Conservation (phyloP, 2,113 vertebrate species). For the Proterorhinus semilunaris region DNA sequence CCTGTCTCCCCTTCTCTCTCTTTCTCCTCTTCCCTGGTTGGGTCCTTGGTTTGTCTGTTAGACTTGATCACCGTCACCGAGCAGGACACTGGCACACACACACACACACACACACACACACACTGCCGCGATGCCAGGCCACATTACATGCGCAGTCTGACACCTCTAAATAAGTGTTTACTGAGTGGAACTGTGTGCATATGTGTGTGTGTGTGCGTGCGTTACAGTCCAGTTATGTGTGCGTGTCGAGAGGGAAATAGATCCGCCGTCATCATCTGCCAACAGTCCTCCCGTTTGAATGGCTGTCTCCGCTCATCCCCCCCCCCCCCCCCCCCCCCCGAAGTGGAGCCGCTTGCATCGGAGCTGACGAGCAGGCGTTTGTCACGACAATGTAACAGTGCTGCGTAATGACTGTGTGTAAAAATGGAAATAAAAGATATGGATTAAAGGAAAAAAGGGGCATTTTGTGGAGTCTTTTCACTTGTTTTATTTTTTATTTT, state of each 20-base stretch:
- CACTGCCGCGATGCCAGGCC: slow-evolving; percentile 59
- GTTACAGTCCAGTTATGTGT: not conserved
- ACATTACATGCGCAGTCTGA: slow-evolving; percentile 69
- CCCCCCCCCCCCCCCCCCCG: slow-evolving; percentile 25
- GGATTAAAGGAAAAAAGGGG: slow-evolving; percentile 37
- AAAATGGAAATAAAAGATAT: slow-evolving; percentile 41
- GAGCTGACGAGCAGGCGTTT: slow-evolving; percentile 38
- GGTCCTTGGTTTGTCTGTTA: slow-evolving; percentile 66
- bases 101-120: not conserved
- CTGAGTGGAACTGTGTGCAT: slow-evolving; percentile 35
- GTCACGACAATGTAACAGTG: slow-evolving; percentile 16
- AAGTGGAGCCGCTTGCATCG: slow-evolving; percentile 40
- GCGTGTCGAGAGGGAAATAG: slow-evolving; percentile 27
- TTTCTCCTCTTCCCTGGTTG: slow-evolving; percentile 34
- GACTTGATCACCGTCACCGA: slow-evolving; percentile 72
- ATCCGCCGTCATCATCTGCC: slow-evolving; percentile 50
- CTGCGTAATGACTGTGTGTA: slow-evolving; percentile 43
- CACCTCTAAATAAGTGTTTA: slow-evolving; percentile 74
- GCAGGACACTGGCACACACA: slow-evolving; percentile 54
- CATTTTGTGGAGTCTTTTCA: slow-evolving; percentile 33
- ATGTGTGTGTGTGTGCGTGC: slow-evolving; percentile 23
- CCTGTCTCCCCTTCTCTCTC: slow-evolving; percentile 31
- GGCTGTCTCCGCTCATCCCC: slow-evolving; percentile 44
- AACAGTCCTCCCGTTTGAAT: slow-evolving; percentile 29
- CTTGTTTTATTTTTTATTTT: no score